A percentile compares a stretch with the other conserved stretches of the same genome.
These are phyloP conservation scores for Leptoclinus maculatus DNA, from an alignment of 2,797 vertebrate genomes.

Conservation along the genomic window DNA sequence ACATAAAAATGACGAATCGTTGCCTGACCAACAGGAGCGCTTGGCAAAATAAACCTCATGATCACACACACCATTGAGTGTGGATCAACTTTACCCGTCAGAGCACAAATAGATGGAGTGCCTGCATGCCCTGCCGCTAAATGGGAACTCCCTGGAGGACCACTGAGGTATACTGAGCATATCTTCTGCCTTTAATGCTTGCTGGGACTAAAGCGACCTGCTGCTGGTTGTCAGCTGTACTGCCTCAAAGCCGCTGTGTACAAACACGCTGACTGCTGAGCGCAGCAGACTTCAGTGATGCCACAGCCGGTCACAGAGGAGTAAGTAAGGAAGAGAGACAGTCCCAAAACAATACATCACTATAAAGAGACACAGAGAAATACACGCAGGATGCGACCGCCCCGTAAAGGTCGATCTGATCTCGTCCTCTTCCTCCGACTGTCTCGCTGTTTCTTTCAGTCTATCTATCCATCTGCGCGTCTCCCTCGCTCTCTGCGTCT, in stretches of 20 bases:
- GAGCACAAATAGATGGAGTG: slow-evolving; percentile 57
- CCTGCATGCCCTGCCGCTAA: slow-evolving; percentile 49
- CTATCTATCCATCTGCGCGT: slow-evolving; percentile 23
- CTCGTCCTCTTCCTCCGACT: slow-evolving; percentile 16
- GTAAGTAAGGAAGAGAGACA: slow-evolving; percentile 58
- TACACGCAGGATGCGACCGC: slow-evolving; percentile 20
- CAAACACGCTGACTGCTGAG: slow-evolving; percentile 73
- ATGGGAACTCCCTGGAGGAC: slow-evolving; percentile 67
- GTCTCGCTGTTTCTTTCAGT: slow-evolving; percentile 43
- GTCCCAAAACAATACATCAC: slow-evolving; percentile 59
- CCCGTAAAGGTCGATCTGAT: slow-evolving; percentile 28
- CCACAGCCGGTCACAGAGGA: slow-evolving; percentile 74
- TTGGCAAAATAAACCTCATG: slow-evolving; percentile 53
- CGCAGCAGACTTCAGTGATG: slow-evolving; percentile 68
- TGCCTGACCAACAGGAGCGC: slow-evolving; percentile 51
- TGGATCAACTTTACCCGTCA: slow-evolving; percentile 66
- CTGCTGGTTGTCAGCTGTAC: slow-evolving; percentile 70
- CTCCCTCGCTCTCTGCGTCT: slow-evolving; percentile 26
- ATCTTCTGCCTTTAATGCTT: slow-evolving; percentile 63
- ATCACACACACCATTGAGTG: slow-evolving; percentile 65
- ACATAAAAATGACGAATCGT: slow-evolving; percentile 47
- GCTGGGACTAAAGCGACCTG: slow-evolving; percentile 70
- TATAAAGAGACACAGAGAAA: slow-evolving; percentile 44
- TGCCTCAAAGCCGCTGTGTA: slow-evolving; percentile 65
- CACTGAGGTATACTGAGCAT: slow-evolving; percentile 68